Base-by-base conservation (phyloP, 2,888 invertebrate species). In the Hermaeophaga mercurialis region DNA sequence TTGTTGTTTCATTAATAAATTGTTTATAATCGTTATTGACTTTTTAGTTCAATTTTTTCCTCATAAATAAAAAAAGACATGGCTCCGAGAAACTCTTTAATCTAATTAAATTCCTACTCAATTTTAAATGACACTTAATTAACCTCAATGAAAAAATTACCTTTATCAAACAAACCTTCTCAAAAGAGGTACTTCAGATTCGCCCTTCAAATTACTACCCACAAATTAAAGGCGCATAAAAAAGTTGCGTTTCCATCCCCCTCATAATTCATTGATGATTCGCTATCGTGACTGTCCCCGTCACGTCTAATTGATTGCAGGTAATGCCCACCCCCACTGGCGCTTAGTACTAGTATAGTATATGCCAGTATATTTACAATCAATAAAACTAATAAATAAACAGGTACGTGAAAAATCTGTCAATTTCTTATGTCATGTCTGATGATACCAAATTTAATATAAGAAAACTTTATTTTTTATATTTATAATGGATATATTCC, bases 261-360 rank as follows among this genome's bases (percentile, higher is more conserved):
- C 33, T 38, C 44, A 56, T 56, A 56, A 39, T 56, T 56, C 56
- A 56, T 56, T 56, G 45, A 56, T 44, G 38, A 44, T 26, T 57
- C 36, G 34, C n/a, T 34, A 53, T 38, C 54, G 47, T 47, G 56
- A 46, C 45, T 31, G 31, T 6, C 41, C 45, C 28, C 22, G 41
- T 38, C 44, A 22, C 31, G 28, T 56, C 47, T 50, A 56, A 59
- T 54, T 54, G 56, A 59, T 59, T 46, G 47, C 41, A 47, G 45
- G 56, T 52, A 38, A 57, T 48, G 53, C 36, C 19, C 28, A n/a
- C 44, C 17, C 11, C 18, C n/a, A 28, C 11, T n/a, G 15, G 28
- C 8, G 15, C 6, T n/a, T 6, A 31, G 31, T 2, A 3, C 3
- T 6, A 4, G 12, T 31, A 31, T 6, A 12, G 3, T 11, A 12